Conservation (phyloP, 2,113 vertebrate species). For the Burhinus oedicnemus region DNA sequence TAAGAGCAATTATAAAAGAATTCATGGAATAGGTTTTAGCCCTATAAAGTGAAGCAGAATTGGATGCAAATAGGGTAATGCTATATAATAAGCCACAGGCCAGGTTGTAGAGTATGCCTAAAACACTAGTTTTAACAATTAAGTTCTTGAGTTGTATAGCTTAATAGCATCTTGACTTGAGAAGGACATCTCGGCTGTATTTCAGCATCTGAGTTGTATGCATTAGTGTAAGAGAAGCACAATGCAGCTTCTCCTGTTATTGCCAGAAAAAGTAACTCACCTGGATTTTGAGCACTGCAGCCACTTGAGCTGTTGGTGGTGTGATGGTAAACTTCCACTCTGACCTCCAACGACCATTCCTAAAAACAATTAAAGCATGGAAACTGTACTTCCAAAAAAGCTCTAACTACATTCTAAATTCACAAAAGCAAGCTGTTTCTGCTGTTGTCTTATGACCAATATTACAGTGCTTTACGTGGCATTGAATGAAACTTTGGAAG, state of each 20-base stretch:
- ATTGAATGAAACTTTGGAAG: background rate
- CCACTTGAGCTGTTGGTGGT: conserved; percentile 85
- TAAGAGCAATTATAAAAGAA: conserved; percentile 6
- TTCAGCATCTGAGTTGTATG: background rate
- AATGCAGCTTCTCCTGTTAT: background rate
- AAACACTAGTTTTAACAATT: background rate
- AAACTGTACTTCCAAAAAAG: background rate
- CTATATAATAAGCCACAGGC: background rate
- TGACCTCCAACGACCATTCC: conserved; percentile 94
- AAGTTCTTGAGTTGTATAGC: background rate
- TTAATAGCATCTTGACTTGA: background rate
- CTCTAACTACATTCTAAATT: background rate
- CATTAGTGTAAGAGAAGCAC: background rate
- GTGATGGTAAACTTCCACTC: conserved; percentile 95
- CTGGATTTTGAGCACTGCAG: conserved; percentile 93
- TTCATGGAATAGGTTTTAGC: background rate
- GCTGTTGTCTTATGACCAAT: background rate
- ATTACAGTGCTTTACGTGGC: background rate
- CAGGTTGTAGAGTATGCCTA: background rate
- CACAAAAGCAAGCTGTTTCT: background rate
- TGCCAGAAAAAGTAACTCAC: conserved; percentile 55
- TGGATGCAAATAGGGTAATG: background rate
- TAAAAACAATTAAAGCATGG: conserved; percentile 35
- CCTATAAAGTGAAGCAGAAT: background rate
- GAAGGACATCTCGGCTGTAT: background rate